Evolutionary conservation across 2,113 vertebrate genomes (phyloP).

Genomic region (Caracal caracal): DNA sequence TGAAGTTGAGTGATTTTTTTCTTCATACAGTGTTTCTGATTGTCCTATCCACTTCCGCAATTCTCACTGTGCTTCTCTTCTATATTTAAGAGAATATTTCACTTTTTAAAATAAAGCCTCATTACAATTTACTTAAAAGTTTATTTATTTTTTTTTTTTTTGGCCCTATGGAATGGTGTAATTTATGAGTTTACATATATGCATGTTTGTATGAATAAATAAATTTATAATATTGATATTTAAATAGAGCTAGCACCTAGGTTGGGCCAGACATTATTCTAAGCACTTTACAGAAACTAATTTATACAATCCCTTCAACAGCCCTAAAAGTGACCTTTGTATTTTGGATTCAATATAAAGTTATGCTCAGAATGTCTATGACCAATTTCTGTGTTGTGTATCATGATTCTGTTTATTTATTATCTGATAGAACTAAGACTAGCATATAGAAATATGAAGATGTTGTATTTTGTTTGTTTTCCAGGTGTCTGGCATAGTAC

Average conservation of each 20-base stretch:
- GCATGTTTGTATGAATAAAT: background rate
- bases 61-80: background rate
- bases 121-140: background rate
- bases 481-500: background rate
- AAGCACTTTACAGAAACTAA: background rate
- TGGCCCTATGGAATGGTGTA: background rate
- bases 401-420: background rate
- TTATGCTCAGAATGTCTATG: background rate
- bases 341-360: background rate
- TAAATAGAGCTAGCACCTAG: background rate
- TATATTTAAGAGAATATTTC: background rate
- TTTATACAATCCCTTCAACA: background rate
- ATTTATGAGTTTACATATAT: background rate
- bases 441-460: background rate
- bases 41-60: accelerated
- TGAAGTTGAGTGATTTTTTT: background rate
- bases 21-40: background rate
- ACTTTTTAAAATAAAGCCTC: background rate
- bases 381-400: background rate
- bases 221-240: background rate
- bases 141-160: background rate
- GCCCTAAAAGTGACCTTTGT: background rate
- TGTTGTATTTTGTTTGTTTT: conserved; percentile 6
- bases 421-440: background rate
- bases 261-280: background rate